These are phyloP conservation scores for Pseudobourletiella spinata DNA, from an alignment of 1,140 invertebrate species.

Conservation along the genomic window DNA sequence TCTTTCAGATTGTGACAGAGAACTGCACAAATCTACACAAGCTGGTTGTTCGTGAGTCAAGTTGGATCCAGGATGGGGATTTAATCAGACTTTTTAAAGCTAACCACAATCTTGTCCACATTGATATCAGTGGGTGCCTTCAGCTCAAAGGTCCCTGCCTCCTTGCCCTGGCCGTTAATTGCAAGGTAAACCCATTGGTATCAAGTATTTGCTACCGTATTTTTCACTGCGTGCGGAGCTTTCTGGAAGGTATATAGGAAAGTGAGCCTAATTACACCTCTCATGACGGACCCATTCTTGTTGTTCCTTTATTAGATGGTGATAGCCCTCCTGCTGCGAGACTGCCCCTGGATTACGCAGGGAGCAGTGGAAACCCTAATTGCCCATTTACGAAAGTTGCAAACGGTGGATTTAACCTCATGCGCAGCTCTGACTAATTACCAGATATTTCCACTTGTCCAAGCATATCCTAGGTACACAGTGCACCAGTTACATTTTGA, in stretches of 20 bases:
- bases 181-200: no score
- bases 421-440: slow-evolving; percentile 3
- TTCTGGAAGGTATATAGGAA: not conserved
- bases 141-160: slow-evolving; percentile 10
- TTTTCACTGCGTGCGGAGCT: no score
- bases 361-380: slow-evolving; percentile 19
- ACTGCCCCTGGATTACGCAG: slow-evolving; percentile 4
- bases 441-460: slow-evolving; percentile 7
- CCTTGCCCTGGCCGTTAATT: slow-evolving; percentile 4
- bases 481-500: not conserved
- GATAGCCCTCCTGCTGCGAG: no score
- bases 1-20: not conserved
- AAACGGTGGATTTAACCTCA: slow-evolving; percentile 11
- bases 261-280: no score
- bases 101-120: not conserved
- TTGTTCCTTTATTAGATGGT: no score
- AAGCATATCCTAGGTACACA: slow-evolving; percentile 12
- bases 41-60: not conserved
- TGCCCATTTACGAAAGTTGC: slow-evolving; percentile 4
- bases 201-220: no score
- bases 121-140: not conserved
- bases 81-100: not conserved
- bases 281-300: no score
- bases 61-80: not conserved
- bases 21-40: not conserved